Conservation (phyloP, 2,113 vertebrate genomes). For the Cepphus grylle region DNA sequence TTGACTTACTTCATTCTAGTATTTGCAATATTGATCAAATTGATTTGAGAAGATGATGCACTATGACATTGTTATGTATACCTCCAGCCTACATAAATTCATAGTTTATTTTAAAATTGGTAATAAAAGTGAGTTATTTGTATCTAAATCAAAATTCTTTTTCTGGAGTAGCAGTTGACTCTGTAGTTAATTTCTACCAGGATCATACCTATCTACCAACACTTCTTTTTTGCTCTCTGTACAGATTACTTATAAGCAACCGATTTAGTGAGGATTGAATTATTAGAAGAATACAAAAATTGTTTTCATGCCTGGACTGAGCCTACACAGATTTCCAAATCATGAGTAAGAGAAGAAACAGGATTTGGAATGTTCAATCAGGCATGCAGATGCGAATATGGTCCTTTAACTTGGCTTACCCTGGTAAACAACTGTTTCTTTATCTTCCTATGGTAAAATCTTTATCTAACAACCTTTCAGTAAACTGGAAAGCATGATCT, state of each 20-base stretch:
- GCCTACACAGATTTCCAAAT: background rate
- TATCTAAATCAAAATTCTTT: background rate
- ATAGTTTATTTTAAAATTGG: background rate
- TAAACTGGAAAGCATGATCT: background rate
- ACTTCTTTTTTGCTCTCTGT: fast-evolving
- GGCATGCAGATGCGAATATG: background rate
- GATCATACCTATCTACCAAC: background rate
- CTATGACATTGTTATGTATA: background rate
- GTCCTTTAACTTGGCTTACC: background rate
- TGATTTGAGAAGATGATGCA: background rate
- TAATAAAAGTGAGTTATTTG: background rate
- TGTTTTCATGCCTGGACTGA: background rate
- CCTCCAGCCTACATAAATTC: background rate
- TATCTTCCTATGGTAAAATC: background rate
- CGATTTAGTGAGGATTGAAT: background rate
- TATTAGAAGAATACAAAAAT: background rate
- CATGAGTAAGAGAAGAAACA: background rate
- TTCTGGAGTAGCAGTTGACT: background rate
- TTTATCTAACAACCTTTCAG: background rate
- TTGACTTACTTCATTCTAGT: background rate
- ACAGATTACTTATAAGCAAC: background rate
- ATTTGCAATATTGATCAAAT: background rate
- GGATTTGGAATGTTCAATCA: background rate
- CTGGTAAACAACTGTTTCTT: background rate
- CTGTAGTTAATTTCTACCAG: background rate